These are phyloP conservation scores for Lithophane semibrunnea DNA, from an alignment of 2,888 invertebrate species.

Conservation along the genomic window DNA sequence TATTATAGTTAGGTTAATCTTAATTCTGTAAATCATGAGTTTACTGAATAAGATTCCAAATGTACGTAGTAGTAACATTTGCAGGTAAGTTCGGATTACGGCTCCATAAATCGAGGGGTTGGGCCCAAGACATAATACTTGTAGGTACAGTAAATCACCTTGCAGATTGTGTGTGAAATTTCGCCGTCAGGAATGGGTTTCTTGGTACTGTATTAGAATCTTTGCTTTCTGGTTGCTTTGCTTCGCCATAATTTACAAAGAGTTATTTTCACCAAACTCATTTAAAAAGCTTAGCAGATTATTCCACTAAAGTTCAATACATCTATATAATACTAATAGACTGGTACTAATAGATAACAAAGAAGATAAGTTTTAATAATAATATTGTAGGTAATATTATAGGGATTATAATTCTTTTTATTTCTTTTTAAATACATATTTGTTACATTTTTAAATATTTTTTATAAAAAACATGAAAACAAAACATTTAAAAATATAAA, in stretches of 20 bases:
- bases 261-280: not conserved
- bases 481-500: no score
- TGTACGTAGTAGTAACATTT: slow-evolving; percentile 34
- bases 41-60: slow-evolving; percentile 2
- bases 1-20: not conserved
- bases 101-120: slow-evolving; percentile 50
- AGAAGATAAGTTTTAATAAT: no score
- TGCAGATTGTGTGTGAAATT: slow-evolving; percentile 63
- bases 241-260: not conserved
- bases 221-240: slow-evolving; percentile 4
- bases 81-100: slow-evolving; percentile 36
- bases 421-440: no score
- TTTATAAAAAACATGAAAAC: no score
- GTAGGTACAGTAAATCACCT: slow-evolving; percentile 50
- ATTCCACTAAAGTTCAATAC: no score
- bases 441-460: no score
- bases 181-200: slow-evolving; percentile 34
- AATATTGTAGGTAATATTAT: no score
- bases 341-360: no score
- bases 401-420: no score
- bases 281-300: not conserved
- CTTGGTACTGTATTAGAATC: slow-evolving; percentile 16
- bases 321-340: not conserved
- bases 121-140: slow-evolving; percentile 57
- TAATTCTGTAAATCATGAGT: not conserved